Percentiles rank a stretch among this genome's conserved stretches.
phyloP scores from a whole-genome alignment of 2,888 invertebrate species.

The Dichetophora obliterata region DNA sequence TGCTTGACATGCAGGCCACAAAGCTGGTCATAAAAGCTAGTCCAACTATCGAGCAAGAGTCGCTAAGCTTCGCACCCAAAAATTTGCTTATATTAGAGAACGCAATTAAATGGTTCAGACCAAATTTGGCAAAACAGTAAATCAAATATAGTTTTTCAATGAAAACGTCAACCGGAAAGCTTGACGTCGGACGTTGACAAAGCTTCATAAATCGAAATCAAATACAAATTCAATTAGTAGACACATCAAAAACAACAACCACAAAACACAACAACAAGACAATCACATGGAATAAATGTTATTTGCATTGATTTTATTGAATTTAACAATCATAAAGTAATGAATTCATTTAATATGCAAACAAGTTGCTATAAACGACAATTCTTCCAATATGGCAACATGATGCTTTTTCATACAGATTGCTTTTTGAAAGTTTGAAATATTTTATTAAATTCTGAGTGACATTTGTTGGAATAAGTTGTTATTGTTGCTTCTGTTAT shows the following conservation, averaged over 20 bases:
- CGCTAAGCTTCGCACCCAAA: neutral
- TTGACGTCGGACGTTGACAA: neutral
- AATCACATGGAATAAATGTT: too few species aligned
- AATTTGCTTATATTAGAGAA: neutral
- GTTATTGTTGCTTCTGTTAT: neutral
- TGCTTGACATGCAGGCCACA: neutral
- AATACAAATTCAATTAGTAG: neutral
- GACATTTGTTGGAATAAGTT: neutral
- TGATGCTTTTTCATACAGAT: neutral
- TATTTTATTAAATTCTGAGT: neutral
- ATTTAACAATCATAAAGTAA: too few species aligned
- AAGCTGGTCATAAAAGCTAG: neutral
- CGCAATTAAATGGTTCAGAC: neutral
- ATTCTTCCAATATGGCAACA: neutral
- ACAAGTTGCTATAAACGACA: neutral
- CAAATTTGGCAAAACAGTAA: slow-evolving; percentile 11
- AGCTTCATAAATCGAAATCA: neutral
- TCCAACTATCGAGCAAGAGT: neutral
- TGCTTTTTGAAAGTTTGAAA: neutral
- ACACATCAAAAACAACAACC: neutral
- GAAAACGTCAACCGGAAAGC: neutral
- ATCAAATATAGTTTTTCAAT: slow-evolving; percentile 5
- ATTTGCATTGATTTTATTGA: too few species aligned
- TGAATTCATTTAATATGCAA: slow-evolving; percentile 6
- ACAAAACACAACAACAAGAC: too few species aligned